These are phyloP conservation scores for Limenitis camilla DNA, from an alignment of 2,888 invertebrate genomes.

Conservation along the genomic window DNA sequence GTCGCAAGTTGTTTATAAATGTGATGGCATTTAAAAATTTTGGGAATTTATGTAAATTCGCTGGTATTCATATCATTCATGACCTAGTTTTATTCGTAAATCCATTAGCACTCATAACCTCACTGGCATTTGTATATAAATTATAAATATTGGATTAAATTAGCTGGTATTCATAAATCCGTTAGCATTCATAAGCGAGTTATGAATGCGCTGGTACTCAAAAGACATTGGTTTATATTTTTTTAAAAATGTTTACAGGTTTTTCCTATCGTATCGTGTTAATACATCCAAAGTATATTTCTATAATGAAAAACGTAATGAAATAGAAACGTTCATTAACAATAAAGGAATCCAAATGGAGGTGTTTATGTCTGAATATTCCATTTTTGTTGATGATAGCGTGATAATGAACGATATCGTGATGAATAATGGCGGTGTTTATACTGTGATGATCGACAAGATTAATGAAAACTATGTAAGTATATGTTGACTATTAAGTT, in stretches of 20 bases:
- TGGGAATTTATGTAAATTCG: no score
- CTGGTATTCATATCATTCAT: no score
- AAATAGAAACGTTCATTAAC: slow-evolving; percentile 35
- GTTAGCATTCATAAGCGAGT: no score
- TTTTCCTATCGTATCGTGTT: slow-evolving; percentile 34
- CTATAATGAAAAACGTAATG: slow-evolving; percentile 37
- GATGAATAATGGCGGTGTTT: slow-evolving; percentile 49
- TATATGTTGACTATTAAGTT: no score
- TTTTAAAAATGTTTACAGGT: slow-evolving; percentile 29
- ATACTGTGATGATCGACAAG: slow-evolving; percentile 38
- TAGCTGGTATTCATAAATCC: no score
- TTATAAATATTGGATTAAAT: no score
- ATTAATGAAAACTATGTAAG: slow-evolving; percentile 34
- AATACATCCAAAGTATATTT: slow-evolving; percentile 31
- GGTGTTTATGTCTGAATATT: slow-evolving; percentile 45
- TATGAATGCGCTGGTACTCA: background rate
- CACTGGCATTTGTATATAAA: no score
- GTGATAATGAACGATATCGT: slow-evolving; percentile 29
- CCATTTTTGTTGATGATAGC: slow-evolving; percentile 30
- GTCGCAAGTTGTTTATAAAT: no score
- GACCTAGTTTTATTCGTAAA: no score
- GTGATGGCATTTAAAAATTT: no score
- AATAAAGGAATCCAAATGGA: slow-evolving; percentile 39
- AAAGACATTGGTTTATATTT: background rate
- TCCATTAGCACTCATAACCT: no score